Base-by-base conservation (phyloP, 2,113 vertebrate species). In the Gallinago media region DNA sequence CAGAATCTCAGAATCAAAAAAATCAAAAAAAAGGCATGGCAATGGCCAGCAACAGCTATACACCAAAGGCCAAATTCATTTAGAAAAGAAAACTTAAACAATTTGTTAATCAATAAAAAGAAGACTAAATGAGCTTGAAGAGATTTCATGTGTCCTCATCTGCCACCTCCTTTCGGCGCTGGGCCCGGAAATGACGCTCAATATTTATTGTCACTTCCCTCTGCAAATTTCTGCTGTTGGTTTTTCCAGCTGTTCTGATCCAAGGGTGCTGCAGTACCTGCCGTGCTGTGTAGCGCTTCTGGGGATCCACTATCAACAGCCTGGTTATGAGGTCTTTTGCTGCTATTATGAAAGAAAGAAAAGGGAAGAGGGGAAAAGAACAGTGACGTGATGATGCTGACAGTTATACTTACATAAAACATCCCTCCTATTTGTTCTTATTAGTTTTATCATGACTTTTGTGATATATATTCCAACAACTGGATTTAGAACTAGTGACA, bases 231-330 rank as follows among this genome's bases (percentile, higher is more conserved):
- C 82, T 96, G 74, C 81, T 74, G 90, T 97, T 97, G 2, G 82
- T 94, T 95, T 98, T 97, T 19, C 98, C 98, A 15, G 91, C 96
- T n/a, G 93, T 96, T 94, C 98, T 98, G 85, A 99, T 98, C 99
- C 99, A 99, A 36, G 98, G 98, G 73, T 99, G 99, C 95, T 98
- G 98, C 71, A 99, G 97, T 7, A 99, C 99, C 88, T 99, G 98
- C 40, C 97, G 97, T 54, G 99, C 99, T 3, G 99, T 99, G 94
- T 99, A 98, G 74, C 99, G 98, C 82, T 98, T 97, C 63, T 97
- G 97, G 32, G 99, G 99, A 67, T 99, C 98, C 20, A 99, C 97
- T 96, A 99, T 98, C 96, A 99, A 96, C 88, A 99, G 97, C 94
- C 98, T 98, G 92, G 96, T 98, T 85, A 99, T 98, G 68, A 99